Evolutionary conservation across 2,113 vertebrate species (phyloP).

Genomic region (Thalassarche chlororhynchos): DNA sequence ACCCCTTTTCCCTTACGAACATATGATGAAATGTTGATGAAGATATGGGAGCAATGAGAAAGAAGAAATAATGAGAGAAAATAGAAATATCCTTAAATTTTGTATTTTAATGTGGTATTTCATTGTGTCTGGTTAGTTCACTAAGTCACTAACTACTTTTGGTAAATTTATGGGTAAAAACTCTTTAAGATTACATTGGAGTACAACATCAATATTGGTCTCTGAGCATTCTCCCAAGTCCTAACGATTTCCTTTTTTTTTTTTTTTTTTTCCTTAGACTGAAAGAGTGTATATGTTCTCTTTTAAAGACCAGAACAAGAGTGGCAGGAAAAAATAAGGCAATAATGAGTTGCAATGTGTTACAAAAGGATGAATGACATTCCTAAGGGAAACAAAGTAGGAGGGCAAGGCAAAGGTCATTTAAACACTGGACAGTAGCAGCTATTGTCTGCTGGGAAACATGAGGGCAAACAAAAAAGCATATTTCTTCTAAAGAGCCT

Average conservation of each 20-base stretch:
- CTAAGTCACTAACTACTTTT: not conserved
- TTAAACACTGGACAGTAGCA: slow-evolving; percentile 74
- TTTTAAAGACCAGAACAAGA: slow-evolving; percentile 44
- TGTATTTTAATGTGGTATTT: not conserved
- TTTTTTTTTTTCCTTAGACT: not conserved
- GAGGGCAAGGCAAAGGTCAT: slow-evolving; percentile 72
- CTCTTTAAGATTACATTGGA: not conserved
- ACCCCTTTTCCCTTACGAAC: not conserved
- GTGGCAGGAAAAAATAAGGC: slow-evolving; percentile 31
- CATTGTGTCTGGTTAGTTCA: not conserved
- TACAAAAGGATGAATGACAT: slow-evolving; percentile 75
- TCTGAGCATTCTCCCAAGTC: not conserved
- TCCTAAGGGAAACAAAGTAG: slow-evolving; percentile 75
- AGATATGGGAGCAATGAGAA: not conserved
- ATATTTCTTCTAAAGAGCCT: slow-evolving; percentile 21
- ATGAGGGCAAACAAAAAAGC: slow-evolving; percentile 30
- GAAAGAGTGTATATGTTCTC: not conserved
- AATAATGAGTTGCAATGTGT: slow-evolving; percentile 40
- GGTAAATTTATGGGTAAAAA: not conserved
- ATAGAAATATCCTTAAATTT: not conserved
- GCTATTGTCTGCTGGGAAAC: slow-evolving; percentile 61
- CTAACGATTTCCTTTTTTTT: not conserved
- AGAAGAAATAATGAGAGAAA: not conserved
- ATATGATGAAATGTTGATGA: not conserved
- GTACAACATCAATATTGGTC: not conserved